A percentile compares a stretch with the other conserved stretches of the same genome.
Conservation (phyloP, 2,888 invertebrate genomes). For the Acanthosepion esculentum region DNA sequence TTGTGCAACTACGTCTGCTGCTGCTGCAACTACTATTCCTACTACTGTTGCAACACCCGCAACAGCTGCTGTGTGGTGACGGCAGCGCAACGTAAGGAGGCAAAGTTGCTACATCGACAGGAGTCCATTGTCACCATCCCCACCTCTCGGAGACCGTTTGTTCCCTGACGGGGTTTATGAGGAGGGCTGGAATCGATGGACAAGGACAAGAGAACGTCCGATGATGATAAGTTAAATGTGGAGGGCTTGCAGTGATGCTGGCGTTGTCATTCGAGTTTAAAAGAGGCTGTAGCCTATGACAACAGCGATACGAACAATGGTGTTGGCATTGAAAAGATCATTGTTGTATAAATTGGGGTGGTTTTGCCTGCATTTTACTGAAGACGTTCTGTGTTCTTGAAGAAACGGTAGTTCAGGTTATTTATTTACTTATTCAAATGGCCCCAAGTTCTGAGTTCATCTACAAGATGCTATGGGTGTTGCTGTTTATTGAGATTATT, state of each 20-base stretch:
- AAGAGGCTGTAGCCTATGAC: not conserved
- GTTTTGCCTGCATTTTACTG: no score
- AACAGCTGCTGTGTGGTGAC: not conserved
- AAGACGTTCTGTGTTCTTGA: not conserved
- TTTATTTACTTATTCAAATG: not conserved
- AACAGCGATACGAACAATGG: not conserved
- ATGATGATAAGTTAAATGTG: not conserved
- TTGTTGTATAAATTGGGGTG: not conserved
- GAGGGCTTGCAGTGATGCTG: not conserved
- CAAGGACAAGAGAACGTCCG: not conserved
- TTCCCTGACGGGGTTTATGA: slow-evolving; percentile 11
- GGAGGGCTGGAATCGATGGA: not conserved
- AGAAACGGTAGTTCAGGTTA: not conserved
- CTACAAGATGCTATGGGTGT: not conserved
- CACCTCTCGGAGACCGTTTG: not conserved
- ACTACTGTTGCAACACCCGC: not conserved
- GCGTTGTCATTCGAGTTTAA: not conserved
- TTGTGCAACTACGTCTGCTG: not conserved
- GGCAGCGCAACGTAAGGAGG: not conserved
- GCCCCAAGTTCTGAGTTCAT: not conserved
- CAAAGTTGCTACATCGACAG: not conserved
- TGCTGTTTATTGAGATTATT: no score
- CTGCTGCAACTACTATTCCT: not conserved
- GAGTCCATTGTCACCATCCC: slow-evolving; percentile 18
- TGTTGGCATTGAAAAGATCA: not conserved